Conservation (phyloP, 2,113 vertebrate species). For the Danionella cerebrum region DNA sequence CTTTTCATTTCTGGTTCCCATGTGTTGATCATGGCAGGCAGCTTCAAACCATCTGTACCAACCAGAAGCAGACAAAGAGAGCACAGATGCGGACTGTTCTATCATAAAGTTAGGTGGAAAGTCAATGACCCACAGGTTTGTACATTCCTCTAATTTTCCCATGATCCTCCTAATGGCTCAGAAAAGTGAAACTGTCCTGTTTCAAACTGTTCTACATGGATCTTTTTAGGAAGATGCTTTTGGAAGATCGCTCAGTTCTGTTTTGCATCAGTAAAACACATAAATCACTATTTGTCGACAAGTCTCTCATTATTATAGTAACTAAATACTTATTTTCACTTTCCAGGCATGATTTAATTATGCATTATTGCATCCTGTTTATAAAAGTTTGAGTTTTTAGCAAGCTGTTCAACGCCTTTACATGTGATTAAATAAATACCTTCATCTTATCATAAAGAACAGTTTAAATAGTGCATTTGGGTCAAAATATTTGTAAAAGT, state of each 20-base stretch:
- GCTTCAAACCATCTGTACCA: neutral
- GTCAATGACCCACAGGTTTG: neutral
- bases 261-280: neutral
- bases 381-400: too few relatives aligned
- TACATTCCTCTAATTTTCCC: neutral
- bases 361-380: neutral
- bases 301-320: neutral
- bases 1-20: slow-evolving; percentile 25
- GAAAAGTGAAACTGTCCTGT: neutral
- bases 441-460: too few relatives aligned
- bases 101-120: neutral
- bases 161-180: neutral
- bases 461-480: too few relatives aligned
- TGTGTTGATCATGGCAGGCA: neutral
- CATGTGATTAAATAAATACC: too few relatives aligned
- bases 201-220: neutral
- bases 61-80: neutral
- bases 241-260: neutral
- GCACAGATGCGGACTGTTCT: neutral
- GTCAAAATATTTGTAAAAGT: too few relatives aligned
- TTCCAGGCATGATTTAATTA: neutral
- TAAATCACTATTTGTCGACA: neutral
- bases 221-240: neutral
- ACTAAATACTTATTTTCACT: neutral
- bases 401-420: too few relatives aligned